Conservation (phyloP, 2,888 invertebrate genomes). For the Myopa tessellatipennis region DNA sequence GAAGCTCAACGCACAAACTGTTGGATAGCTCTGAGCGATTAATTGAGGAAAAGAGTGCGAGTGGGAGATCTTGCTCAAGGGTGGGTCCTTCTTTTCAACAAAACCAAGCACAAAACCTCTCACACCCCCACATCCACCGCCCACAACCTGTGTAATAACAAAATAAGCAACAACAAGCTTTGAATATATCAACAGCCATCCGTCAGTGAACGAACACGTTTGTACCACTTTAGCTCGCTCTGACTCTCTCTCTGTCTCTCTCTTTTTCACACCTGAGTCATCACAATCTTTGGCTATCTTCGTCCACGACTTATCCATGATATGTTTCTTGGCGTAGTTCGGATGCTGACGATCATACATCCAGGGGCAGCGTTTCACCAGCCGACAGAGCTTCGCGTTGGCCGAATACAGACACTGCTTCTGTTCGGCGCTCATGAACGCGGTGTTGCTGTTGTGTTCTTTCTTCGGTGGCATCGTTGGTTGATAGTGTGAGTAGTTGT, state of each 20-base stretch:
- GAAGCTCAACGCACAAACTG: too few relatives aligned
- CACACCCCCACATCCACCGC: background rate
- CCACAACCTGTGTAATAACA: too few relatives aligned
- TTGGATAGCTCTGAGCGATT: too few relatives aligned
- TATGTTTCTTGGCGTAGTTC: conserved; percentile 53
- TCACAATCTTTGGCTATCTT: conserved; percentile 53
- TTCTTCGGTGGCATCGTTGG: conserved; percentile 46
- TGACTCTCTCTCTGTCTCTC: background rate
- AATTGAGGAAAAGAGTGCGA: too few relatives aligned
- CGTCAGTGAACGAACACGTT: background rate
- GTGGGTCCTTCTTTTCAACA: background rate
- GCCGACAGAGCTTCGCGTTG: conserved; percentile 52
- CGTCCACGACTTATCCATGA: conserved; percentile 53
- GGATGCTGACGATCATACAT: conserved; percentile 54
- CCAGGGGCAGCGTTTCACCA: conserved; percentile 53
- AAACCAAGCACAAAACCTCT: background rate
- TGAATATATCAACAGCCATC: too few relatives aligned
- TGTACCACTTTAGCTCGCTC: background rate
- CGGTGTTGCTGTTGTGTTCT: conserved; percentile 37
- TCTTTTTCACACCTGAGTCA: conserved; percentile 50
- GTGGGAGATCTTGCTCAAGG: too few relatives aligned
- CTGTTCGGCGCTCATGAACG: conserved; percentile 44
- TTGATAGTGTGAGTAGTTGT: background rate
- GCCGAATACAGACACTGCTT: conserved; percentile 47
- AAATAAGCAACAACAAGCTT: too few relatives aligned